Evolutionary conservation across 2,113 vertebrate species (phyloP).

Genomic region (Tylochromis polylepis): DNA sequence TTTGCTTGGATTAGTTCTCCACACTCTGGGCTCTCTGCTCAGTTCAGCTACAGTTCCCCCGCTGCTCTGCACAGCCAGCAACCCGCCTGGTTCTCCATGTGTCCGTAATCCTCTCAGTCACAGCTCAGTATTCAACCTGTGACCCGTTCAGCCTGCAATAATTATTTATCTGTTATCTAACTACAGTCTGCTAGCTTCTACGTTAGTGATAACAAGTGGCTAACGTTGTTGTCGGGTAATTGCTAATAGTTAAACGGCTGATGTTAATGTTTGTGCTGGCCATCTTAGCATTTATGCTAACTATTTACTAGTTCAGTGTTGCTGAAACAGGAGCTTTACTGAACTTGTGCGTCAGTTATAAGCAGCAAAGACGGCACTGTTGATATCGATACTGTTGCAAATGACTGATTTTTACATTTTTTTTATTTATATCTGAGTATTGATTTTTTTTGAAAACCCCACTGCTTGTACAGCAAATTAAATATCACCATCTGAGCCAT

Average conservation of each 20-base stretch:
- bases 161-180: neutral
- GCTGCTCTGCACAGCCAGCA: neutral
- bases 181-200: neutral
- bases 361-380: neutral
- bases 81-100: neutral
- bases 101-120: neutral
- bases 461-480: neutral
- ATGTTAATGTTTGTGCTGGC: neutral
- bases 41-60: too few relatives aligned
- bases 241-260: neutral
- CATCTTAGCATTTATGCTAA: neutral
- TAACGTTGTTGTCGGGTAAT: neutral
- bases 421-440: neutral
- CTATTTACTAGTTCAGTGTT: neutral
- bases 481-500: too few relatives aligned
- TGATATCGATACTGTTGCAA: neutral
- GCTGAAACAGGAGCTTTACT: neutral
- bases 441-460: neutral
- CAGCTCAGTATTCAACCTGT: neutral
- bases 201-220: fast-evolving
- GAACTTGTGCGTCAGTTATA: neutral
- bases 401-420: neutral
- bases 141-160: neutral
- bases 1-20: too few relatives aligned
- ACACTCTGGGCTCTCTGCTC: too few relatives aligned